phyloP scores from a whole-genome alignment of 2,113 vertebrate genomes.

The Eulemur macaco region DNA sequence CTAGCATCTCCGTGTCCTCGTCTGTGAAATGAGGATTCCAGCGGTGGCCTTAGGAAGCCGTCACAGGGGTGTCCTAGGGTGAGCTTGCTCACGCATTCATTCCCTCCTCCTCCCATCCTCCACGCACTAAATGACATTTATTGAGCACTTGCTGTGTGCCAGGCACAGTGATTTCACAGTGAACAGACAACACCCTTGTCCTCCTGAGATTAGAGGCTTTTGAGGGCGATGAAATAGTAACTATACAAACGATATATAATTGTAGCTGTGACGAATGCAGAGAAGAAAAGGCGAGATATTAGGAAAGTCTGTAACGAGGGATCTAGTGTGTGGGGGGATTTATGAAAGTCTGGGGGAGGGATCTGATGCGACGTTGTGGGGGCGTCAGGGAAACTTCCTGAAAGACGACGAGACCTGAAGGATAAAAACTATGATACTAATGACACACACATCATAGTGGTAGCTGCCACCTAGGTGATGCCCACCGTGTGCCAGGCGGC shows the following conservation, averaged over 20 bases:
- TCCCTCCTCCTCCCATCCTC: background rate
- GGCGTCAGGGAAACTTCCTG: background rate
- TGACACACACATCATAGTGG: background rate
- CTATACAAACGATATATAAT: accelerated
- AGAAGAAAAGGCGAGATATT: background rate
- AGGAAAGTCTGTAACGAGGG: too few species aligned
- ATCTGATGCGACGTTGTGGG: accelerated
- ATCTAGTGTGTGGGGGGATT: too few species aligned
- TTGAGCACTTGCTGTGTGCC: background rate
- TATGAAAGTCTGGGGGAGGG: background rate
- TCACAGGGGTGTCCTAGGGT: background rate
- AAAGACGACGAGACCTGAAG: background rate
- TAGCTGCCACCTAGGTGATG: accelerated
- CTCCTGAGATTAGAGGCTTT: background rate
- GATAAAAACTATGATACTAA: background rate
- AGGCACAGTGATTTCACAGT: too few species aligned
- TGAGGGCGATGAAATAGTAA: background rate
- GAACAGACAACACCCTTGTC: background rate
- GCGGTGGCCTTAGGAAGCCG: background rate
- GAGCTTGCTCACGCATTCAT: background rate
- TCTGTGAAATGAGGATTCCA: background rate
- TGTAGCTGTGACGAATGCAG: too few species aligned
- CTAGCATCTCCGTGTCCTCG: background rate
- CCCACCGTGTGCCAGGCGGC: too few species aligned
- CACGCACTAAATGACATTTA: background rate